phyloP scores from a whole-genome alignment of 2,113 vertebrate species.

The Melanerpes aurifrons region DNA sequence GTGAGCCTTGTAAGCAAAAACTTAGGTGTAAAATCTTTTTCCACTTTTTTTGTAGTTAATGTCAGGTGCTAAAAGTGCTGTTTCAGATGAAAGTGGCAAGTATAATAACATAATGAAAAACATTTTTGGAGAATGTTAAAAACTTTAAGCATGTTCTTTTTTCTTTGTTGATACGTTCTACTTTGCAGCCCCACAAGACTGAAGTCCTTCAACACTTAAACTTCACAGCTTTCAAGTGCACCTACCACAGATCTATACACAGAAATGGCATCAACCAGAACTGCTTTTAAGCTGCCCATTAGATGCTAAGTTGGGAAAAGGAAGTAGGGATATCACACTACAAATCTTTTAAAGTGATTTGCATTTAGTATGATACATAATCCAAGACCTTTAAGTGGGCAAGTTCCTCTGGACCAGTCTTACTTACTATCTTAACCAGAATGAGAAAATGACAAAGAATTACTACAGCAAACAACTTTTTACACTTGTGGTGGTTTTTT shows the following conservation, averaged over 20 bases:
- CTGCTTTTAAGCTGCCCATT: not conserved
- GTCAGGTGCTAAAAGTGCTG: not conserved
- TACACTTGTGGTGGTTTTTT: not conserved
- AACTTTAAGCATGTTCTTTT: not conserved
- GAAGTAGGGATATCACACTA: not conserved
- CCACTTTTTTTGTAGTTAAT: not conserved
- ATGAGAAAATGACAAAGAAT: not conserved
- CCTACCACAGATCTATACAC: not conserved
- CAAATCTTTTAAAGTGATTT: not conserved
- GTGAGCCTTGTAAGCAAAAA: not conserved
- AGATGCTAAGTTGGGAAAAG: not conserved
- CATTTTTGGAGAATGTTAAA: not conserved
- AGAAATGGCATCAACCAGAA: not conserved
- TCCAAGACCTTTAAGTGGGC: not conserved
- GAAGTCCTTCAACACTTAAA: not conserved
- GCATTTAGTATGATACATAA: not conserved
- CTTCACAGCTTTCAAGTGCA: not conserved
- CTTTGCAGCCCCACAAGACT: not conserved
- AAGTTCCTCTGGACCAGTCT: not conserved
- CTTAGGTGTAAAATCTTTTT: not conserved
- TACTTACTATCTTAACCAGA: not conserved
- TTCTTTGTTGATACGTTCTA: not conserved
- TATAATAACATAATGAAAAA: not conserved
- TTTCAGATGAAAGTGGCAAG: not conserved
- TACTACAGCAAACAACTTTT: not conserved